Evolutionary conservation across 2,888 invertebrate species (phyloP), one percentile per base, ranked within the genome.

Genomic region (Stenchaetothrips biformis): DNA sequence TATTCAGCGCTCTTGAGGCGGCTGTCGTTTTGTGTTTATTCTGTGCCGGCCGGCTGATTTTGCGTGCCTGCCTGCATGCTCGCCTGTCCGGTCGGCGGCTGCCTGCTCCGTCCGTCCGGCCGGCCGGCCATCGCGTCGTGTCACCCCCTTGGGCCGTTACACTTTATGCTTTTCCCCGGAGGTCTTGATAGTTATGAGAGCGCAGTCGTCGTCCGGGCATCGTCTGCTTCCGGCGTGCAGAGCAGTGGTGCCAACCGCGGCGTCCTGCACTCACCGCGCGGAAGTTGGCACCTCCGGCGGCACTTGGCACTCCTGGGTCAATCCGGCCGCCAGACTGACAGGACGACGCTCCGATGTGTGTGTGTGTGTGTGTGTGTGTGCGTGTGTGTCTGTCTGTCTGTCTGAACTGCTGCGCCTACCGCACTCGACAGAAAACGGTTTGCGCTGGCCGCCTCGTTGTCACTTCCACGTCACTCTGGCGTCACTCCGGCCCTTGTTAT

Each of bases 21-120:
- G 25, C 21, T 8, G 67, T n/a, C 67, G 67, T 74, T 74, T 74
- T 74, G 67, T 74, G 25, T 74, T 74, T 74, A 74, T 74, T 74
- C 25, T 74, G 25, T 25, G 67, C 18, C 59, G 59, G 59, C 59
- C 59, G 67, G 67, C 25, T 21, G 67, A 74, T 25, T 74, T 25
- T 74, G 67, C 67, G 9, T 74, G 67, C 9, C 67, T 67, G 67
- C 67, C 21, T 67, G 67, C 67, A 67, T 21, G 21, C 21, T 21
- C 21, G n/a, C 21, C 53, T 21, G 67, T 67, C 67, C 67, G 37
- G 37, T 37, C 37, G 37, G 37, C 37, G 37, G 37, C 37, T 4
- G 37, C 37, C 37, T 37, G 37, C 37, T 37, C 37, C 2, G 62
- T 62, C 62, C 18, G 62, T 62, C 62, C n/a, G 67, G 18, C 67